Base-by-base conservation (phyloP, 2,888 invertebrate genomes). In the Drosophila subquinaria region DNA sequence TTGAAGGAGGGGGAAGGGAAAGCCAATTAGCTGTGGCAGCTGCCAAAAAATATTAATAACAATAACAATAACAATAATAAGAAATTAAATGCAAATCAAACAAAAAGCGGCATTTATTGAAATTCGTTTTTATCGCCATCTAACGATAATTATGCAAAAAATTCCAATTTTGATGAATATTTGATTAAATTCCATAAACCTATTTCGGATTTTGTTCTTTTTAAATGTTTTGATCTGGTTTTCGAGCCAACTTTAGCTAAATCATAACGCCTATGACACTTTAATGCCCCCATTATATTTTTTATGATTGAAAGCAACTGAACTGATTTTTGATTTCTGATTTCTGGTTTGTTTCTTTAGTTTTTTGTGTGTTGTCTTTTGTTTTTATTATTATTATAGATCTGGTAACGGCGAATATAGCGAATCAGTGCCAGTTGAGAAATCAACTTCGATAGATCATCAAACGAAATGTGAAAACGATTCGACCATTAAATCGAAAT, bases 171-270 rank as follows among this genome's bases (percentile, higher is more conserved):
- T 50, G 38, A n/a, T 52, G 42, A 48, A 76, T 71, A 50, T 56
- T 53, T 76, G 60, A 75, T 76, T 75, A 38, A 11, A 50, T 27
- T 51, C 65, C 47, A 38, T 33, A 17, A 23, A 23, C 4, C 17
- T 17, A 8, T 30, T 8, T 30, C 8, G n/a, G 27, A 27, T 27
- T 17, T 55, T 23, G 35, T 40, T 50, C 33, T 15, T 11, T 35
- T 35, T 23, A 40, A 60, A 61, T 61, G 20, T 73, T 45, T 40
- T 64, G 77, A 36, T 72, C 78, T 62, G 73, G 78, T 59, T 72
- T 65, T 48, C 17, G 13, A 30, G 30, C 13, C 10, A 35, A 36
- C 27, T 48, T 48, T 15, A 38, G 35, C 63, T 68, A 57, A 65
- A 65, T 65, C 73, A 55, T 53, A 38, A 57, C 52, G 67, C 55